Evolutionary conservation across 1,140 invertebrate species (phyloP).

Genomic region (Tetragonula clypearis): DNA sequence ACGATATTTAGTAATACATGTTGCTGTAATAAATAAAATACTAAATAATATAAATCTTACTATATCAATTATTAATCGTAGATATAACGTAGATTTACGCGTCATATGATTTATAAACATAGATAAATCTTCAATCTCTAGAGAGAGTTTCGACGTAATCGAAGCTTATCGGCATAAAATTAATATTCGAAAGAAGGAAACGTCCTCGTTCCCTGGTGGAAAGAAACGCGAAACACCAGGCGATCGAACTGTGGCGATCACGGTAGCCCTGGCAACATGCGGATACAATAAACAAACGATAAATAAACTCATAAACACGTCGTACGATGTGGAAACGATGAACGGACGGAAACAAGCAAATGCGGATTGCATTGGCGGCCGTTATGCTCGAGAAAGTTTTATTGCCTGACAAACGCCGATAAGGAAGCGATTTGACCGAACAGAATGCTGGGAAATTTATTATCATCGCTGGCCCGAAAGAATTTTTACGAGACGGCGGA

Average conservation of each 20-base stretch:
- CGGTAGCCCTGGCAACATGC: constrained; percentile 37
- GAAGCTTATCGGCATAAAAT: background rate
- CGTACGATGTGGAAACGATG: constrained; percentile 24
- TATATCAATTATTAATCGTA: no score
- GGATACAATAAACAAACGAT: constrained; percentile 60
- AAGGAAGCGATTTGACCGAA: constrained; percentile 55
- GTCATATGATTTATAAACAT: no score
- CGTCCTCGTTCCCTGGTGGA: background rate
- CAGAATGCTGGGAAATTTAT: constrained; percentile 54
- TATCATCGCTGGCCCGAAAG: background rate
- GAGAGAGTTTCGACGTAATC: no score
- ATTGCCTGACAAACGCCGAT: constrained; percentile 60
- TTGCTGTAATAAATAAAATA: no score
- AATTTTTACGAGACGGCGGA: background rate
- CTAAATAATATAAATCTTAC: no score
- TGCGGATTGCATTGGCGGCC: constrained; percentile 66
- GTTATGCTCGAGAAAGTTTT: constrained; percentile 69
- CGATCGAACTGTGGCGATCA: background rate
- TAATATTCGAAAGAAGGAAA: background rate
- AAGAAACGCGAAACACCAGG: background rate
- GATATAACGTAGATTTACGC: no score
- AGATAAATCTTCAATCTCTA: no score
- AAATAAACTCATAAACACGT: constrained; percentile 70
- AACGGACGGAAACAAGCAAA: constrained; percentile 56
- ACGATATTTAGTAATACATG: no score